Evolutionary conservation across 1,140 invertebrate species (phyloP).

Genomic region (Physella acuta): DNA sequence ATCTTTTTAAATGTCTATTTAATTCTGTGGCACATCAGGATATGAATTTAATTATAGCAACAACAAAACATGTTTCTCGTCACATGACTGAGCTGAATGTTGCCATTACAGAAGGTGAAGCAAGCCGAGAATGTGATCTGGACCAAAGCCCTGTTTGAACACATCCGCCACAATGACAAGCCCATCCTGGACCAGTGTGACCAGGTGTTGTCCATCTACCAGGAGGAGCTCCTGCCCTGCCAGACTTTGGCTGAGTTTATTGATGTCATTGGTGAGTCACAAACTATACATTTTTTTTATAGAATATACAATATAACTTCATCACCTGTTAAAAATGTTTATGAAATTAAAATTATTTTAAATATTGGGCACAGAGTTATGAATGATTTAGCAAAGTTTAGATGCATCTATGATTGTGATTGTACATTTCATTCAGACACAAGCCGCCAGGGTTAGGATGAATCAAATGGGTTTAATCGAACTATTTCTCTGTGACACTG

Average conservation of each 20-base stretch:
- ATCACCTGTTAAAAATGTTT: neutral
- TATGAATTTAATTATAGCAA: too few relatives aligned
- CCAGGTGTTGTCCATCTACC: slow-evolving; percentile 73
- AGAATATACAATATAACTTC: neutral
- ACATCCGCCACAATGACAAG: slow-evolving; percentile 91
- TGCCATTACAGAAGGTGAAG: slow-evolving; percentile 67
- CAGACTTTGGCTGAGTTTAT: slow-evolving; percentile 86
- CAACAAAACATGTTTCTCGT: too few relatives aligned
- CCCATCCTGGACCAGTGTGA: slow-evolving; percentile 83
- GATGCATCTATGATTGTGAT: neutral
- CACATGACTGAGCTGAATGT: neutral
- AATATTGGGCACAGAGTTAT: neutral
- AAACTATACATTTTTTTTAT: slow-evolving; percentile 12
- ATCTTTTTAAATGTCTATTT: neutral
- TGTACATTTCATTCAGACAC: too few relatives aligned
- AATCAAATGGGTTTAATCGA: too few relatives aligned
- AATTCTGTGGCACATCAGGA: too few relatives aligned
- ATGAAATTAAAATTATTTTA: neutral
- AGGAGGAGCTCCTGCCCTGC: slow-evolving; percentile 87
- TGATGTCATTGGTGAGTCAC: slow-evolving; percentile 69
- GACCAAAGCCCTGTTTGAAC: slow-evolving; percentile 85
- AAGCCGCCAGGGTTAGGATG: too few relatives aligned
- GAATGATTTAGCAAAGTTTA: neutral
- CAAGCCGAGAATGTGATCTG: slow-evolving; percentile 70
- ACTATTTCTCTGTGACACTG: too few relatives aligned